These are phyloP conservation scores for Poecile montanus DNA, from an alignment of 2,797 vertebrate genomes.

Conservation along the genomic window DNA sequence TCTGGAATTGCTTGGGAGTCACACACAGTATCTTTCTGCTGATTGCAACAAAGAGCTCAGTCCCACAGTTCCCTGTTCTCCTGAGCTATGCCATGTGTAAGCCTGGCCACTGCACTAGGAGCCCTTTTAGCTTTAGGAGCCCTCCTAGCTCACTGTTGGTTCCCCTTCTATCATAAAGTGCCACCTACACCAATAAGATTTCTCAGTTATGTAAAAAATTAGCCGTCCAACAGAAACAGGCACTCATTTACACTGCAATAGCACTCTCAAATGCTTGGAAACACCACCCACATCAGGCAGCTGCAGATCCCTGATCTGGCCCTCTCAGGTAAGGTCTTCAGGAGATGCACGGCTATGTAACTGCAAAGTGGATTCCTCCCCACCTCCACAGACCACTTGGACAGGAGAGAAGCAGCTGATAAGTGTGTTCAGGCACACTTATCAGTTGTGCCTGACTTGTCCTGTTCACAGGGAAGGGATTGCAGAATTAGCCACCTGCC, in stretches of 20 bases:
- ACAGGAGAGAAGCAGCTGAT: neutral
- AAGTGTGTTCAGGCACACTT: neutral
- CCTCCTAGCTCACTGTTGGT: neutral
- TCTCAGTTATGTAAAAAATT: neutral
- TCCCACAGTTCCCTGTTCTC: neutral
- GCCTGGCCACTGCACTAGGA: rapidly evolving
- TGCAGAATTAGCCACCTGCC: neutral
- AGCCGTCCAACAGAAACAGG: neutral
- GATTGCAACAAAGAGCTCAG: neutral
- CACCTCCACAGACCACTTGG: neutral
- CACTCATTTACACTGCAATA: neutral
- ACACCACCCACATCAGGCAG: neutral
- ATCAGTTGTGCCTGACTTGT: neutral
- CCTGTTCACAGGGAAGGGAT: neutral
- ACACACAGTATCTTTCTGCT: neutral
- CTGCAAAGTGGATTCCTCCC: neutral
- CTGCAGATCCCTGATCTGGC: neutral
- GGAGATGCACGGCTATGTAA: neutral
- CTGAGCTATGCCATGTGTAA: neutral
- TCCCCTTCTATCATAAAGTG: neutral
- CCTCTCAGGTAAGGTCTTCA: neutral
- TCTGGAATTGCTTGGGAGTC: neutral
- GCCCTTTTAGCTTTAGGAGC: too few relatives aligned
- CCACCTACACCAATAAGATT: neutral
- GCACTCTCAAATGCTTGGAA: neutral